phyloP scores from a whole-genome alignment of 1,140 invertebrate species.

The Papilio machaon region DNA sequence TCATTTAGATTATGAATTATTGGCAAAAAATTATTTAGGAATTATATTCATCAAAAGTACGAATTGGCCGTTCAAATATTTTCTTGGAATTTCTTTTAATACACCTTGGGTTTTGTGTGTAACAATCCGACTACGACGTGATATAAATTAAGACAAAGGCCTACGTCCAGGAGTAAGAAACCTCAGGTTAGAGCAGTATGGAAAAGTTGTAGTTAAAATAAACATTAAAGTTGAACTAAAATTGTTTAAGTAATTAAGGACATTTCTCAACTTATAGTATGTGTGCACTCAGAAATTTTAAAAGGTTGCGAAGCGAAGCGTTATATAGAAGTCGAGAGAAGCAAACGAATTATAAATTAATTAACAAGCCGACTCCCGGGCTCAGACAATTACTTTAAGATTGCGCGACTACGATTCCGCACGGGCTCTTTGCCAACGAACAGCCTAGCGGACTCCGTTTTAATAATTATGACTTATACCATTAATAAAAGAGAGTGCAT shows the following conservation, averaged over 20 bases:
- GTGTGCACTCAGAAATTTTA: constrained; percentile 51
- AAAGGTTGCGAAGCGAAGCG: constrained; percentile 47
- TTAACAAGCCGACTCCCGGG: constrained; percentile 67
- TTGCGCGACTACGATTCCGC: constrained; percentile 59
- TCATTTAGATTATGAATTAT: constrained; percentile 1
- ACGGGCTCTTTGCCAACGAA: constrained; percentile 66
- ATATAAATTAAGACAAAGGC: too few species aligned
- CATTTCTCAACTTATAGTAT: constrained; percentile 42
- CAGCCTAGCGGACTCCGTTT: constrained; percentile 56
- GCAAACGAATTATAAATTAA: constrained; percentile 76
- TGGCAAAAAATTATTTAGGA: too few species aligned
- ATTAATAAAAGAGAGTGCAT: constrained; percentile 49
- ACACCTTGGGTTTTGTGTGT: too few species aligned
- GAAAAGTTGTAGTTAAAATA: neutral
- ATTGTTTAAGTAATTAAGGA: constrained; percentile 44
- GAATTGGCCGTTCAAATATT: too few species aligned
- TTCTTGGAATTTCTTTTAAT: too few species aligned
- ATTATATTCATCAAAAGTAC: neutral
- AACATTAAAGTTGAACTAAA: neutral
- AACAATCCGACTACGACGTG: too few species aligned
- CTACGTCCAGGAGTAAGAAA: too few species aligned
- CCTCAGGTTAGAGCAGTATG: too few species aligned
- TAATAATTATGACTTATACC: constrained; percentile 67
- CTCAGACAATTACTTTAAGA: constrained; percentile 72
- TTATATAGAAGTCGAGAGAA: constrained; percentile 57